Percentiles rank a stretch among this genome's conserved stretches.
Evolutionary conservation across 2,113 vertebrate species (phyloP).

Genomic region (Triplophysa tibetana): DNA sequence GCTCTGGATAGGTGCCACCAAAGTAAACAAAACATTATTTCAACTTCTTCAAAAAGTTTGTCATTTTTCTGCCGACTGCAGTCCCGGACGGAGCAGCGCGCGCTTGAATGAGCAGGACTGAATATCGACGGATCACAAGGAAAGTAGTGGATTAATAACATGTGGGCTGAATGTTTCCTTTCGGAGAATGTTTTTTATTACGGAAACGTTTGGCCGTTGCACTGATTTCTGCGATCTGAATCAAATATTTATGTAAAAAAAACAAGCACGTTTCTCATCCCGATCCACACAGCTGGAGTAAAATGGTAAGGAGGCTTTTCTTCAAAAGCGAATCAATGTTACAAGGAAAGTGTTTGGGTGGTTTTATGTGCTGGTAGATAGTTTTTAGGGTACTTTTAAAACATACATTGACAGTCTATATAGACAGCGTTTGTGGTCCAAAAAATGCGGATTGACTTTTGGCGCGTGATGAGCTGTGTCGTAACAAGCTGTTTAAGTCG

Average conservation of each 20-base stretch:
- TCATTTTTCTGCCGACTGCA: background rate
- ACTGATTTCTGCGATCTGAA: background rate
- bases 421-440: background rate
- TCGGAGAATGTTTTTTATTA: background rate
- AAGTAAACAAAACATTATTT: constrained; percentile 28
- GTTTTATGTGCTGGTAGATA: background rate
- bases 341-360: background rate
- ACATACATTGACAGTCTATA: background rate
- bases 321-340: background rate
- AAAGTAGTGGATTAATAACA: background rate
- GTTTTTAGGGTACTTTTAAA: constrained; percentile 1
- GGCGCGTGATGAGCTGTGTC: background rate
- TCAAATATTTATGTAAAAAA: background rate
- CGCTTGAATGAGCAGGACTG: background rate
- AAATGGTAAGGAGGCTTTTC: constrained; percentile 20
- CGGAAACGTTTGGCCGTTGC: constrained; percentile 3
- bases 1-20: constrained; percentile 20
- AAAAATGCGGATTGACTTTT: background rate
- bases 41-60: constrained; percentile 26
- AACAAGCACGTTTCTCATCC: background rate
- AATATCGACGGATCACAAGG: background rate
- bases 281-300: background rate
- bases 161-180: background rate
- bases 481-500: background rate
- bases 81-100: background rate